phyloP scores from a whole-genome alignment of 2,113 vertebrate species.

The Pongo abelii region DNA sequence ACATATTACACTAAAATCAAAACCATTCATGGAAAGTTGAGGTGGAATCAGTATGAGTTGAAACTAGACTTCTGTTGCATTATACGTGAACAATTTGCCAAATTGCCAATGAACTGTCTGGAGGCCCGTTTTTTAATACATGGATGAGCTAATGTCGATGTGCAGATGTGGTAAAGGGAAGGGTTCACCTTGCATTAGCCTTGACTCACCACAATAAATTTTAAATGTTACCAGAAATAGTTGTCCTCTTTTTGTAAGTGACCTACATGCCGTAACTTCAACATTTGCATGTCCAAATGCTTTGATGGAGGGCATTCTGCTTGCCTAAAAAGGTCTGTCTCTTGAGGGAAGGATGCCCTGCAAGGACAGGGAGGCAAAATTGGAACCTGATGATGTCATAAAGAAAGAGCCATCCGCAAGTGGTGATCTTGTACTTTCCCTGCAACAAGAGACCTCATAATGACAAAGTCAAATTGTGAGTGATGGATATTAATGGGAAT shows the following conservation, averaged over 20 bases:
- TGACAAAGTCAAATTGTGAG: not conserved
- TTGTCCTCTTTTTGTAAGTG: slow-evolving; percentile 84
- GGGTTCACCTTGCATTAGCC: slow-evolving; percentile 82
- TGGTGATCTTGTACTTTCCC: not conserved
- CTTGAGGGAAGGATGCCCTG: slow-evolving; percentile 56
- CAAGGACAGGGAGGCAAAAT: not conserved
- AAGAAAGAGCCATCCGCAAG: not conserved
- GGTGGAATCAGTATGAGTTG: slow-evolving; percentile 61
- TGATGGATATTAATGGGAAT: not conserved
- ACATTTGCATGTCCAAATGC: slow-evolving; percentile 78
- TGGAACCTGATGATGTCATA: not conserved
- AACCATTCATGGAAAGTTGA: slow-evolving; percentile 78
- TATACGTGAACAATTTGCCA: slow-evolving; percentile 76
- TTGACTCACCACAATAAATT: slow-evolving; percentile 84
- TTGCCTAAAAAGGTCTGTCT: slow-evolving; percentile 62
- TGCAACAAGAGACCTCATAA: not conserved
- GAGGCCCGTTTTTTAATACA: slow-evolving; percentile 79
- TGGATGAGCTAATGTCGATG: slow-evolving; percentile 79
- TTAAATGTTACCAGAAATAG: slow-evolving; percentile 85
- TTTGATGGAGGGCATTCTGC: slow-evolving; percentile 71
- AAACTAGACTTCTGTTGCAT: slow-evolving; percentile 72
- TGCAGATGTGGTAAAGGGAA: slow-evolving; percentile 77
- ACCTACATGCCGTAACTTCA: slow-evolving; percentile 82
- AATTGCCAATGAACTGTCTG: slow-evolving; percentile 77
- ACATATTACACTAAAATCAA: not conserved